Evolutionary conservation across 2,113 vertebrate species (phyloP), one percentile per base, ranked within the genome.

Genomic region (Eonycteris spelaea): DNA sequence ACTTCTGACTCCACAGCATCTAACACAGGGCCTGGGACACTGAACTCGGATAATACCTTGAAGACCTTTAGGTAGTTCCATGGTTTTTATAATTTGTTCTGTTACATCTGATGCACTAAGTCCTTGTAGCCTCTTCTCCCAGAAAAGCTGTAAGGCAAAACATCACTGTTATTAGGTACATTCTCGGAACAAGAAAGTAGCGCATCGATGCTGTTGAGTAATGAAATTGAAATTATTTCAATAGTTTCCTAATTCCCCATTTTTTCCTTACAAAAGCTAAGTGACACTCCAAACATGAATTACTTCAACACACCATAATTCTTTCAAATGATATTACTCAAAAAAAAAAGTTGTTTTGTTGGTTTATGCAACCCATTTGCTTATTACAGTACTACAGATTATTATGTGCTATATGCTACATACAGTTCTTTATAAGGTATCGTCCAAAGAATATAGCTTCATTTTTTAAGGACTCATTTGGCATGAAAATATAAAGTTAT

Each of bases 71-170:
- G 99, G 99, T 22, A 99, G 98, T 57, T 99, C 99, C 99, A 99
- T 99, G 96, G 98, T 98, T 93, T 98, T 99, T 74, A 99, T 98
- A 74, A 99, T 98, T 95, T 99, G 98, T 92, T 99, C 99, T 8
- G 99, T 98, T 94, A 99, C 98, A 75, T 99, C 99, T 6, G 99
- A 99, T 1, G 99, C 99, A 38, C 98, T 98, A 80, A 99, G 98
- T 86, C 99, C 99, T 98, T 99, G 99, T 94, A 99, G 98, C 92
- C 99, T 98, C 98, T 99, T 99, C 98, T 99, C 99, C 99, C 99
- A 99, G 94, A 99, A 99, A 92, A 99, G 98, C 99, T 99, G 98
- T 63, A 98, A 98, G 61, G 96, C 73, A 96, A 93, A 95, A 97
- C 63, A 91, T 84, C 83, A 96, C 84, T 85, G 93, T 98, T 97